Base-by-base conservation (phyloP, 2,888 invertebrate genomes). In the Diaprepes abbreviatus region DNA sequence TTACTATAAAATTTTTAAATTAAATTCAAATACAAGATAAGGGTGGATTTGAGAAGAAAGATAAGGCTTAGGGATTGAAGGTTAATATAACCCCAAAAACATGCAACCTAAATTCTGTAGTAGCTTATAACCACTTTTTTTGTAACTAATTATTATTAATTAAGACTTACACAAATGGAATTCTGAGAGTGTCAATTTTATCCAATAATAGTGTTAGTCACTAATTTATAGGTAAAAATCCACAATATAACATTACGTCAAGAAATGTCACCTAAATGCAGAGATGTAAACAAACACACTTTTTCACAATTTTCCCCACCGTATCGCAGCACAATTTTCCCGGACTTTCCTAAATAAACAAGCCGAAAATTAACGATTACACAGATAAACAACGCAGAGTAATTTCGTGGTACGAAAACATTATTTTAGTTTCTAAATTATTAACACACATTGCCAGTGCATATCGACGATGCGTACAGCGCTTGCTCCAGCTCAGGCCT, bases 391-490 rank as follows among this genome's bases (percentile, higher is more conserved):
- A 48, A 45, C 62, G 45, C 43, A 14, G 16, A 24, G 40, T 58
- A 48, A 55, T 66, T 69, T 52, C 36, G 50, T 50, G 21, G 38
- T 19, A 66, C 35, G 16, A 63, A 72, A 69, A 70, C 69, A 66
- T 66, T 62, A 69, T 72, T 72, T 72, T 72, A 58, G 72, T 72
- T 66, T 66, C 72, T 72, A 72, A 72, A 72, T 72, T 72, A 72
- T 69, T 70, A 69, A 72, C 66, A 72, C 72, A 72, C 68, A 72
- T 72, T 64, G 57, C 69, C 72, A 72, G 35, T 72, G 72, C 62
- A 71, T 72, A 72, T 72, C 69, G 72, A 72, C 72, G 45, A 65
- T 66, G 63, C 69, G 66, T 68, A 72, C 40, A 60, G 72, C 72
- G 72, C 72, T 38, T 68, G 72, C 67, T 63, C 71, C 35, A 17